A percentile compares a stretch with the other conserved stretches of the same genome.
Evolutionary conservation across 1,140 invertebrate species (phyloP).

Genomic region (Alviniconcha marisindica): DNA sequence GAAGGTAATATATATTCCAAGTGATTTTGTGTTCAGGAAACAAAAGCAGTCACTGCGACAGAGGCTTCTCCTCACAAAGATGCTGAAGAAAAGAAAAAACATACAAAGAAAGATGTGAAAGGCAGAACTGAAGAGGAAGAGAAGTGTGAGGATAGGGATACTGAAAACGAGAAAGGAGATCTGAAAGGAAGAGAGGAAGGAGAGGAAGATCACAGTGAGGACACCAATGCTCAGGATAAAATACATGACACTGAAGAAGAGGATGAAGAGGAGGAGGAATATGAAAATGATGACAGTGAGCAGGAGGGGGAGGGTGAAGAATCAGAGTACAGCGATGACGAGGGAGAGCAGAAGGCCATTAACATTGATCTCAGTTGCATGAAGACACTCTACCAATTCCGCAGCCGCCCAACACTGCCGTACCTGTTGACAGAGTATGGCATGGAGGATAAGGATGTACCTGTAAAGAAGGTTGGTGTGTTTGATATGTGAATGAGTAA

Average conservation of each 20-base stretch:
- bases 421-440: conserved; percentile 62
- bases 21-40: neutral
- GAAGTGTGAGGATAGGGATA: no score
- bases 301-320: neutral
- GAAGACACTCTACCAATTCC: conserved; percentile 42
- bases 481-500: no score
- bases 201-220: neutral
- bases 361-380: conserved; percentile 35
- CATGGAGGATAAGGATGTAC: conserved; percentile 50
- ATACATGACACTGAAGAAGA: neutral
- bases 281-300: neutral
- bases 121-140: no score
- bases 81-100: neutral
- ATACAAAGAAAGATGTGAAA: no score
- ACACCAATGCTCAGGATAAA: neutral
- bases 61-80: neutral
- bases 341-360: neutral
- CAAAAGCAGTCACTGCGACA: neutral
- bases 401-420: conserved; percentile 57
- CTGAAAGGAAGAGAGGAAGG: no score
- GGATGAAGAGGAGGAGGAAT: neutral
- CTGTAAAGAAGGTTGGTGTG: conserved; percentile 41
- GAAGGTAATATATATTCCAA: no score
- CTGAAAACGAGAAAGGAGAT: no score
- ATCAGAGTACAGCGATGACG: neutral